These are phyloP conservation scores for Amphiduros pacificus DNA, from an alignment of 2,888 invertebrate species.

Conservation along the genomic window DNA sequence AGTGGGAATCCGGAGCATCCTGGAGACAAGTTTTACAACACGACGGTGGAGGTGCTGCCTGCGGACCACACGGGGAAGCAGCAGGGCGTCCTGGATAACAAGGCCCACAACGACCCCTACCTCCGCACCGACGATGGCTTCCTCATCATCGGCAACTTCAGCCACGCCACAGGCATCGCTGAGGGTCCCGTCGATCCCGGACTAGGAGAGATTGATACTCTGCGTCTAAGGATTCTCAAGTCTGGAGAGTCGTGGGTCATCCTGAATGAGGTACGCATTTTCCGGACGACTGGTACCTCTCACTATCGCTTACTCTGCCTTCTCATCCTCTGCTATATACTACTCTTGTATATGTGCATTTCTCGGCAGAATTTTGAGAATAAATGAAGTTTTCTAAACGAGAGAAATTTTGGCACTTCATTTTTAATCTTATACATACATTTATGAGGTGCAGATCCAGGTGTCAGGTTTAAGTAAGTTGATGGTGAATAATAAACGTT, in stretches of 20 bases:
- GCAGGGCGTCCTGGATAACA: slow-evolving; percentile 27
- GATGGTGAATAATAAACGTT: no score
- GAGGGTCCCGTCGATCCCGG: slow-evolving; percentile 70
- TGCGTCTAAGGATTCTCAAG: slow-evolving; percentile 78
- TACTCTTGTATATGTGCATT: no score
- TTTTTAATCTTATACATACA: no score
- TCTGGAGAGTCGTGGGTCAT: slow-evolving; percentile 88
- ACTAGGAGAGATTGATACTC: slow-evolving; percentile 70
- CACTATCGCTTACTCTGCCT: no score
- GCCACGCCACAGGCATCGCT: slow-evolving; percentile 75
- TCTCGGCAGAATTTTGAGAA: no score
- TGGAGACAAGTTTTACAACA: slow-evolving; percentile 83
- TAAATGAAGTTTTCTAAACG: no score
- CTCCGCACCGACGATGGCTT: slow-evolving; percentile 70
- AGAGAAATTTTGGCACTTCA: no score
- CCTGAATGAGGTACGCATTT: slow-evolving; percentile 86
- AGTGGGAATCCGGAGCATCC: slow-evolving; percentile 90
- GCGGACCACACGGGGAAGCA: slow-evolving; percentile 29
- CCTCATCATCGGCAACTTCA: slow-evolving; percentile 73
- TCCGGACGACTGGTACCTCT: no score
- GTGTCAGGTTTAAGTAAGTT: no score
- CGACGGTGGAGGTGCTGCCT: slow-evolving; percentile 79
- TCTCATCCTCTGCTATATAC: no score
- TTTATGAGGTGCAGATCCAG: no score
- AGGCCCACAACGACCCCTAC: slow-evolving; percentile 19